A percentile compares a stretch with the other conserved stretches of the same genome.
These are phyloP conservation scores for Brotula barbata DNA, from an alignment of 2,797 vertebrate genomes.

Conservation along the genomic window DNA sequence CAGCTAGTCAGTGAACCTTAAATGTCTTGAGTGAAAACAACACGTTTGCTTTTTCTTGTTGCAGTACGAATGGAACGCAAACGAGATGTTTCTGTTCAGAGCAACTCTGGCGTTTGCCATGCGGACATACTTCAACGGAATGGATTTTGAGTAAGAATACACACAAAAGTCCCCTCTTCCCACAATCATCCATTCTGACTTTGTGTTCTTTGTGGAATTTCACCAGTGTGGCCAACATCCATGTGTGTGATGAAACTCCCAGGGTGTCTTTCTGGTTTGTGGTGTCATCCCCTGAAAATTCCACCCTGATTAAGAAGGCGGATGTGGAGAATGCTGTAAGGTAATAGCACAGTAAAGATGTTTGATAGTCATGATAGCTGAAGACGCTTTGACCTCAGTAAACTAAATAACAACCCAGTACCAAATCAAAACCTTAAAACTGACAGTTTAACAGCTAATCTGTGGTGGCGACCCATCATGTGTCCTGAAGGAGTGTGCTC, in stretches of 20 bases:
- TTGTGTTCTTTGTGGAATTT: constrained; percentile 27
- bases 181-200: background rate
- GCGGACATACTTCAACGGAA: constrained; percentile 73
- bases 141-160: constrained; percentile 82
- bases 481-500: no score
- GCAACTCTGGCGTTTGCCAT: constrained; percentile 90
- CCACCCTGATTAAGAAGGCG: constrained; percentile 14
- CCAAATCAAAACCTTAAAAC: no score
- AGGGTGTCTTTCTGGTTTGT: constrained; percentile 82
- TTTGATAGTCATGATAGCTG: background rate
- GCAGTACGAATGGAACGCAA: constrained; percentile 89
- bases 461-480: no score
- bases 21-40: background rate
- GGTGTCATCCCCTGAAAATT: constrained; percentile 51
- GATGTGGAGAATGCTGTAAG: constrained; percentile 73
- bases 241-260: constrained; percentile 66
- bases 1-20: constrained; percentile 11
- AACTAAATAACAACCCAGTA: no score
- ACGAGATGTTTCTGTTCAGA: constrained; percentile 90
- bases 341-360: constrained; percentile 49
- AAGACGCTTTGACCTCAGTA: no score
- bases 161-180: background rate
- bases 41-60: constrained; percentile 40
- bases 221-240: constrained; percentile 69
- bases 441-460: no score